Percentiles rank a stretch among this genome's conserved stretches.
Evolutionary conservation across 2,113 vertebrate genomes (phyloP).

Genomic region (Nyctibius bracteatus): DNA sequence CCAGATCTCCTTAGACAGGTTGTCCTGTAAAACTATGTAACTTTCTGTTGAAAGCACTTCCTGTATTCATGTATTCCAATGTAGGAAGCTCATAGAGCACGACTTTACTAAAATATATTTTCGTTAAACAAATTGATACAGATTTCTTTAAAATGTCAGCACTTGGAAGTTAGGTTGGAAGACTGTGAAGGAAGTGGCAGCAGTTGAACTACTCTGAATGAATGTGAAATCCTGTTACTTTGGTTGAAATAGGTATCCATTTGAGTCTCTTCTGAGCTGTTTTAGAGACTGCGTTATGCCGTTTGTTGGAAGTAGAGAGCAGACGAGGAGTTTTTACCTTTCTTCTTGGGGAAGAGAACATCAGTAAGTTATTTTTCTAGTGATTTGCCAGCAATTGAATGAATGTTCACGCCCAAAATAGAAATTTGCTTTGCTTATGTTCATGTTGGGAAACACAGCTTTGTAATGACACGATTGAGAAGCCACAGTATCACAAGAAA

Average conservation of each 20-base stretch:
- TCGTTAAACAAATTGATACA: constrained; percentile 3
- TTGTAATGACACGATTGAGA: neutral
- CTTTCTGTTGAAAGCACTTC: constrained; percentile 77
- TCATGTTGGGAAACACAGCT: neutral
- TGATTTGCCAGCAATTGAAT: neutral
- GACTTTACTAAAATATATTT: constrained; percentile 59
- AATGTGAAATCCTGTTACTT: neutral
- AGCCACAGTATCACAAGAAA: neutral
- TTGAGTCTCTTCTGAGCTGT: neutral
- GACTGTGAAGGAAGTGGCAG: neutral
- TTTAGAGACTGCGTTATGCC: neutral
- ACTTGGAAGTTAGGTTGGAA: neutral
- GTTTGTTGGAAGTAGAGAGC: neutral
- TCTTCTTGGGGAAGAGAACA: constrained; percentile 39
- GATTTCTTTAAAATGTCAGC: constrained; percentile 44
- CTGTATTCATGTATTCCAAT: constrained; percentile 68
- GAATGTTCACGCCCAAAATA: neutral
- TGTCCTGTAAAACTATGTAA: constrained; percentile 72
- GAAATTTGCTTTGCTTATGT: neutral
- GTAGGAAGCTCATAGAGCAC: constrained; percentile 63
- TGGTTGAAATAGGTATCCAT: neutral
- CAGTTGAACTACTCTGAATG: neutral
- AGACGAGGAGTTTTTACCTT: neutral
- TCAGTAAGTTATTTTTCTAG: constrained; percentile 24
- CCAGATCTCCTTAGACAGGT: constrained; percentile 69